Conservation (phyloP, 1,140 invertebrate genomes). For the Scylla paramamosain region DNA sequence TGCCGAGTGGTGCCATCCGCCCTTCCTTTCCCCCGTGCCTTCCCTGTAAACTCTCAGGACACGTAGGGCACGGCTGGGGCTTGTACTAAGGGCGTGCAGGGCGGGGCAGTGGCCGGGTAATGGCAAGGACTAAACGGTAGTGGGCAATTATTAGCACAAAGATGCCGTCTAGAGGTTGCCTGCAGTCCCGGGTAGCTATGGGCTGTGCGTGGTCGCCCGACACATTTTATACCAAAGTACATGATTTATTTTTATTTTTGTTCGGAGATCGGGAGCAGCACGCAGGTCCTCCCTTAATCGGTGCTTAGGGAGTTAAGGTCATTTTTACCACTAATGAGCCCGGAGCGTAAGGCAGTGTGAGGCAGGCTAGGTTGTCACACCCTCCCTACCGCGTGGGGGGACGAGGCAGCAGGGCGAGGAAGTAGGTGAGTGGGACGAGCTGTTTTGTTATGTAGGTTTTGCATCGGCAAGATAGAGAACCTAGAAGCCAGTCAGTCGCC, state of each 20-base stretch:
- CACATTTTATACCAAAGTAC: constrained; percentile 67
- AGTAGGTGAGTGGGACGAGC: background rate
- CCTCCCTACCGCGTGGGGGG: background rate
- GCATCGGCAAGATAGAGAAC: constrained; percentile 11
- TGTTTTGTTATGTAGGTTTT: constrained; percentile 27
- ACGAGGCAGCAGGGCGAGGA: background rate
- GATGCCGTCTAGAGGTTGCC: constrained; percentile 36
- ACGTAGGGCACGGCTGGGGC: background rate
- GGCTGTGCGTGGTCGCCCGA: constrained; percentile 51
- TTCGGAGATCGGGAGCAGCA: constrained; percentile 35
- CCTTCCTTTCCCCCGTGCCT: background rate
- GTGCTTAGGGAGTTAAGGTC: background rate
- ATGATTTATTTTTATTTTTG: constrained; percentile 68
- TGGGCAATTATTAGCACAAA: constrained; percentile 44
- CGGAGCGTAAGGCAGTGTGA: background rate
- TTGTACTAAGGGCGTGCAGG: background rate
- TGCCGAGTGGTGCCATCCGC: background rate
- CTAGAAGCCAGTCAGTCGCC: constrained; percentile 28
- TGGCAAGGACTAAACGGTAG: background rate
- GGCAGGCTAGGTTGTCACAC: background rate
- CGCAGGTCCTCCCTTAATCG: constrained; percentile 27
- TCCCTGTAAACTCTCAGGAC: background rate
- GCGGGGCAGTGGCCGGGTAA: background rate
- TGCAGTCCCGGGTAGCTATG: constrained; percentile 50
- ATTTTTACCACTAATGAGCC: background rate